Base-by-base conservation (phyloP, 2,888 invertebrate species). In the Pyrgus malvae region DNA sequence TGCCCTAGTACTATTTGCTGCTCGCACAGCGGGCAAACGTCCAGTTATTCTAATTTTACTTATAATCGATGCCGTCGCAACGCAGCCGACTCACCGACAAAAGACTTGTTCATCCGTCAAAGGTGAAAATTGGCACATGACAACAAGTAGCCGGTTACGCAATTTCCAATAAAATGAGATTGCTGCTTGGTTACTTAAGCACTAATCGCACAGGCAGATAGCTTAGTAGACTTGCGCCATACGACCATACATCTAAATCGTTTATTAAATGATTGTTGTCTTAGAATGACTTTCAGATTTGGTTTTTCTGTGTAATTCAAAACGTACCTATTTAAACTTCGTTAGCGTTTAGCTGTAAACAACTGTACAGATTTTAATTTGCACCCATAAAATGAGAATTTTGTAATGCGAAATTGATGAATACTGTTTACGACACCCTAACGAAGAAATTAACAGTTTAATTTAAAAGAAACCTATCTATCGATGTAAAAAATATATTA, bases 21-120 rank as follows among this genome's bases (percentile, higher is more conserved):
- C 87, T 78, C 79, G 72, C 70, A 71, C 74, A 73, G 72, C 86
- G 89, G 89, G 89, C 90, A 90, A 76, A 72, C 86, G 89, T 87
- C 90, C 89, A 90, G 89, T 89, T 88, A 86, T 86, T 89, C 90
- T 90, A 90, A 89, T 83, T 90, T 87, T 89, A 90, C 78, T 76
- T 84, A 87, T 86, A 88, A 89, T 90, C 89, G 89, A 90, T 87
- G 85, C 79, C 80, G 81, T 74, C 80, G 81, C 82, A 82, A 81
- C 80, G 81, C 64, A 71, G 72, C 67, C 75, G 76, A 72, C 83
- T 84, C 76, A 77, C 79, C 80, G 78, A 80, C 83, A 79, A 80
- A 81, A 83, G 78, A 81, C 77, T 74, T 76, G 72, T 74, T 75
- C 71, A 71, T 71, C 74, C 70, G 70, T 79, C 78, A 78, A 78